Evolutionary conservation across 2,888 invertebrate genomes (phyloP).

Genomic region (Dryobota labecula): DNA sequence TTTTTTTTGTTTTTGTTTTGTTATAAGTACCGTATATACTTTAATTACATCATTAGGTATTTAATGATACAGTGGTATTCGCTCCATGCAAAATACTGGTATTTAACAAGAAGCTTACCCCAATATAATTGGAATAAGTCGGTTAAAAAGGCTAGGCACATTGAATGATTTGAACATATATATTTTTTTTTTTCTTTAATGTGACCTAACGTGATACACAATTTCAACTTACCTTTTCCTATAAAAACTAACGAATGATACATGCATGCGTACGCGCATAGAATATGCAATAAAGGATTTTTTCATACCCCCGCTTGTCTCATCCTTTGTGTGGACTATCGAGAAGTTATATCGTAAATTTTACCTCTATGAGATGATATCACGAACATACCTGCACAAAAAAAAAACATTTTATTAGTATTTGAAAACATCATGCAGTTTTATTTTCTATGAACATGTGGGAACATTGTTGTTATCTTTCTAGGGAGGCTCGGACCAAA

Average conservation of each 20-base stretch:
- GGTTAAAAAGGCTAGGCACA: neutral
- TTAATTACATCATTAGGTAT: neutral
- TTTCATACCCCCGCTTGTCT: constrained; percentile 23
- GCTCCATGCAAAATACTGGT: neutral
- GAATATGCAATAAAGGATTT: constrained; percentile 59
- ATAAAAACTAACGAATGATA: constrained; percentile 50
- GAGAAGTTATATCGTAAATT: constrained; percentile 67
- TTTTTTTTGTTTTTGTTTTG: too few species aligned
- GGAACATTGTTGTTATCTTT: constrained; percentile 16
- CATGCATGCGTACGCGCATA: constrained; percentile 40
- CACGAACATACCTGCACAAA: constrained; percentile 73
- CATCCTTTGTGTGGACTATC: constrained; percentile 52
- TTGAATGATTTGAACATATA: too few species aligned
- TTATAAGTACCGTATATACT: too few species aligned
- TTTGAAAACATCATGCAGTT: constrained; percentile 33
- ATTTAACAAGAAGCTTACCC: neutral
- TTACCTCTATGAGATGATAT: constrained; percentile 67
- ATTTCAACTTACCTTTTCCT: constrained; percentile 43
- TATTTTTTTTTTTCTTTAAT: too few species aligned
- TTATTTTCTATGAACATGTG: constrained; percentile 35
- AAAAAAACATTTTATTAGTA: constrained; percentile 57
- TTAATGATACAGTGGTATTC: neutral
- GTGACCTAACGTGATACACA: constrained; percentile 49
- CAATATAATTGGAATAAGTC: neutral
- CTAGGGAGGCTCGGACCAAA: neutral